phyloP scores from a whole-genome alignment of 1,140 invertebrate genomes.

The Halesus radiatus region DNA sequence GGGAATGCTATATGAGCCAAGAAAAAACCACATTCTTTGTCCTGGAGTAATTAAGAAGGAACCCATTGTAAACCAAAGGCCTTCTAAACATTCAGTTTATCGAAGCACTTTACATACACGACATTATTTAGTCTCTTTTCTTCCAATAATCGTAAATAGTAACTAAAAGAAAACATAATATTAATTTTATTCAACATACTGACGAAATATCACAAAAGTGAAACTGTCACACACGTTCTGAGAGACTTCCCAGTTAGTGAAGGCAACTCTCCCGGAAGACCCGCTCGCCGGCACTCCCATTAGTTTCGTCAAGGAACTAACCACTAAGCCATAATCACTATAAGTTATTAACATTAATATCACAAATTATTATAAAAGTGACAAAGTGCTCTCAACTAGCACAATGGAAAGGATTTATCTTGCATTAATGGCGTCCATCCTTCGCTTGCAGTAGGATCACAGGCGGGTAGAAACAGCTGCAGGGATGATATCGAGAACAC shows the following conservation, averaged over 20 bases:
- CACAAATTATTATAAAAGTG: conserved; percentile 45
- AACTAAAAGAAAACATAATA: conserved; percentile 39
- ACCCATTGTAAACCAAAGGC: conserved; percentile 41
- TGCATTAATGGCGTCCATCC: conserved; percentile 70
- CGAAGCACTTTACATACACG: conserved; percentile 24
- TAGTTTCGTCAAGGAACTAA: conserved; percentile 35
- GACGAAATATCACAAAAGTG: conserved; percentile 46
- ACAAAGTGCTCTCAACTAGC: conserved; percentile 52
- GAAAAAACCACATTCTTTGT: conserved; percentile 47
- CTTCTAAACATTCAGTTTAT: conserved; percentile 41
- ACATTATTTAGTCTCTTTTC: conserved; percentile 34
- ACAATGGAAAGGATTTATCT: conserved; percentile 65
- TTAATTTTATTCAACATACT: conserved; percentile 48
- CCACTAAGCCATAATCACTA: conserved; percentile 31
- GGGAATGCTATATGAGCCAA: conserved; percentile 38
- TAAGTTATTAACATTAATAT: conserved; percentile 33
- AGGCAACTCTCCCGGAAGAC: conserved; percentile 49
- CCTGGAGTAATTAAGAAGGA: conserved; percentile 45
- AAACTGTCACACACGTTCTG: conserved; percentile 51
- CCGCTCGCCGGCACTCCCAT: conserved; percentile 45
- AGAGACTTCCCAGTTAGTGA: conserved; percentile 45
- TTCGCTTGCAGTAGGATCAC: conserved; percentile 68
- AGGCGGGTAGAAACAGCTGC: conserved; percentile 70
- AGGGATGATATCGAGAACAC: conserved; percentile 68
- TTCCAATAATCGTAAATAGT: conserved; percentile 35